phyloP scores from a whole-genome alignment of 2,113 vertebrate species.

The Phylloscopus trochilus region DNA sequence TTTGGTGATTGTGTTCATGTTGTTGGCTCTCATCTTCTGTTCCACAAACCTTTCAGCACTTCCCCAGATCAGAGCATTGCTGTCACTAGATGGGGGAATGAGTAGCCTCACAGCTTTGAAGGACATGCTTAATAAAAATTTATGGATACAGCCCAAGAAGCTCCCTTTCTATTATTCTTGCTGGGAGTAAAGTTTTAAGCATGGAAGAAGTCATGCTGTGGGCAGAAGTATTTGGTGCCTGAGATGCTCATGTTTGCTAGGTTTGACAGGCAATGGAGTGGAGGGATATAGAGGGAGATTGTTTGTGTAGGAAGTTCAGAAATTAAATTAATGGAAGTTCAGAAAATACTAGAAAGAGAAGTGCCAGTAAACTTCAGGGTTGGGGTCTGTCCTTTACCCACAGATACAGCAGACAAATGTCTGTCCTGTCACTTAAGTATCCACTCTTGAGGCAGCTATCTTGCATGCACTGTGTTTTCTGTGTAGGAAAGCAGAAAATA shows the following conservation, averaged over 20 bases:
- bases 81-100: neutral
- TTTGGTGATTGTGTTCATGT: constrained; percentile 51
- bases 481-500: neutral
- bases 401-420: neutral
- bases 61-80: neutral
- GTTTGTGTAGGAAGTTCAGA: neutral
- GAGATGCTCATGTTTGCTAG: constrained; percentile 23
- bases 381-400: neutral
- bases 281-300: neutral
- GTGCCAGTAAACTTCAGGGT: neutral
- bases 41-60: neutral
- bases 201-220: constrained; percentile 38
- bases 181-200: constrained; percentile 49
- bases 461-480: neutral
- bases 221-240: constrained; percentile 53
- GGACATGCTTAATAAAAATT: constrained; percentile 67
- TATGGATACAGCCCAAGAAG: constrained; percentile 53
- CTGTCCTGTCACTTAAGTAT: neutral
- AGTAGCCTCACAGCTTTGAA: constrained; percentile 51
- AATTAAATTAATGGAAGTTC: constrained; percentile 41
- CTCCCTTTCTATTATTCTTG: constrained; percentile 61
- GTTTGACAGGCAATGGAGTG: neutral
- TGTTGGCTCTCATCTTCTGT: neutral
- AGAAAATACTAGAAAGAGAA: neutral
- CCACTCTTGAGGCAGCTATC: neutral